Conservation (phyloP, 92 coral and sea anemone species). For the Paragorgia papillata region DNA sequence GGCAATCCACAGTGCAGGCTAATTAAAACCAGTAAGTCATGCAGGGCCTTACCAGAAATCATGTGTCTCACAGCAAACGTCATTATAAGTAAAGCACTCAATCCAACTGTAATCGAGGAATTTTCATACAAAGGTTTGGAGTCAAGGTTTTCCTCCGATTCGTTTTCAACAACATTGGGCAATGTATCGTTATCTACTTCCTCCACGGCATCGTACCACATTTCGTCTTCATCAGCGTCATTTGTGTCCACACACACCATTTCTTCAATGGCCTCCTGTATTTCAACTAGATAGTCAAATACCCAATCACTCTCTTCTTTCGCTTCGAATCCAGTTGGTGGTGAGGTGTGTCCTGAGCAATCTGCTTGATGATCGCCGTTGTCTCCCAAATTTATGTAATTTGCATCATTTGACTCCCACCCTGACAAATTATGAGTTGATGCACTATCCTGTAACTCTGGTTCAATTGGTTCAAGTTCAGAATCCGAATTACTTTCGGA, state of each 20-base stretch:
- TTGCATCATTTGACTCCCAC: neutral
- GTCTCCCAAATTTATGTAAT: neutral
- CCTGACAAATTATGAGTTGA: neutral
- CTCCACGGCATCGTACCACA: constrained; percentile 18
- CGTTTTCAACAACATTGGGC: neutral
- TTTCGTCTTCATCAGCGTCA: constrained; percentile 17
- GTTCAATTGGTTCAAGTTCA: neutral
- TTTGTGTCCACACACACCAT: constrained; percentile 8
- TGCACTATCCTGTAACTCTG: neutral
- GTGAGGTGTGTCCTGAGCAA: neutral
- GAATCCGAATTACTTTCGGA: too few relatives aligned
- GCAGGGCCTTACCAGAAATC: constrained; percentile 58
- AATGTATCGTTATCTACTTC: neutral
- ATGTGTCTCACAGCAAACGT: constrained; percentile 60
- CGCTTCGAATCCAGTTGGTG: neutral
- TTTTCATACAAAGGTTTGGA: constrained; percentile 56
- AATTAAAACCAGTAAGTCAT: constrained; percentile 54
- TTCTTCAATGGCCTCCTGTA: constrained; percentile 32
- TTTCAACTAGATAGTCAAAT: constrained; percentile 3
- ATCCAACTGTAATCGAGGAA: constrained; percentile 58
- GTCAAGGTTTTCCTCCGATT: constrained; percentile 27
- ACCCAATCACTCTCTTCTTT: constrained; percentile 20
- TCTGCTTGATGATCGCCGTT: neutral
- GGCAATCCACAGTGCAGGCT: constrained; percentile 61
- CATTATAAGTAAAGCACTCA: constrained; percentile 56